Conservation (phyloP, 1,140 invertebrate species). For the Bradysia coprophila region DNA sequence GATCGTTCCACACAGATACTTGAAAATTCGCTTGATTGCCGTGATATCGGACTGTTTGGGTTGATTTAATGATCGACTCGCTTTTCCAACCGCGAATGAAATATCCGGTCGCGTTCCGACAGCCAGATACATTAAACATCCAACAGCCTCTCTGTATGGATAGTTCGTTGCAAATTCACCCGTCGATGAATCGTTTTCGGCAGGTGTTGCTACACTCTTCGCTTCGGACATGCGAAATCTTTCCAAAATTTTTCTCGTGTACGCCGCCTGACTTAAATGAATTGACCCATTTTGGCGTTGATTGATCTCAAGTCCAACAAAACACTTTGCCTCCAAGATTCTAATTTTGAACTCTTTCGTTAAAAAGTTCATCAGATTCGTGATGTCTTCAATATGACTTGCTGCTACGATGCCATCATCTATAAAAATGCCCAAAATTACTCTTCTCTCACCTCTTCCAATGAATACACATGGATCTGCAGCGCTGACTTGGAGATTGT, state of each 20-base stretch:
- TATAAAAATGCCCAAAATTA: slow-evolving; percentile 25
- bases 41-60: slow-evolving; percentile 16
- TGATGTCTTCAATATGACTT: slow-evolving; percentile 7
- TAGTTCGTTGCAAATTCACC: too few relatives aligned
- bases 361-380: slow-evolving; percentile 10
- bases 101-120: slow-evolving; percentile 23
- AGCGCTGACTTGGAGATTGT: slow-evolving; percentile 14
- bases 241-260: slow-evolving; percentile 16
- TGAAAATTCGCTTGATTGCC: slow-evolving; percentile 20
- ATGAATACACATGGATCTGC: slow-evolving; percentile 23
- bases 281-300: slow-evolving; percentile 8
- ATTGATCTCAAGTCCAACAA: slow-evolving; percentile 14
- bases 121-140: too few relatives aligned
- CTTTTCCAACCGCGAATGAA: slow-evolving; percentile 13
- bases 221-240: slow-evolving; percentile 12
- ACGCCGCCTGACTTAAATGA: slow-evolving; percentile 15
- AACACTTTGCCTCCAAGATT: slow-evolving; percentile 8
- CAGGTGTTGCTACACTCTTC: slow-evolving; percentile 12
- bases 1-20: slow-evolving; percentile 23
- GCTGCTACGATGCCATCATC: slow-evolving; percentile 24
- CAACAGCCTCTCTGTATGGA: background rate
- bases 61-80: slow-evolving; percentile 19
- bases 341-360: slow-evolving; percentile 13
- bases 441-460: slow-evolving; percentile 8
- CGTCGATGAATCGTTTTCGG: slow-evolving; percentile 2